Base-by-base conservation (phyloP, 2,888 invertebrate genomes). In the Pimpla rufipes region DNA sequence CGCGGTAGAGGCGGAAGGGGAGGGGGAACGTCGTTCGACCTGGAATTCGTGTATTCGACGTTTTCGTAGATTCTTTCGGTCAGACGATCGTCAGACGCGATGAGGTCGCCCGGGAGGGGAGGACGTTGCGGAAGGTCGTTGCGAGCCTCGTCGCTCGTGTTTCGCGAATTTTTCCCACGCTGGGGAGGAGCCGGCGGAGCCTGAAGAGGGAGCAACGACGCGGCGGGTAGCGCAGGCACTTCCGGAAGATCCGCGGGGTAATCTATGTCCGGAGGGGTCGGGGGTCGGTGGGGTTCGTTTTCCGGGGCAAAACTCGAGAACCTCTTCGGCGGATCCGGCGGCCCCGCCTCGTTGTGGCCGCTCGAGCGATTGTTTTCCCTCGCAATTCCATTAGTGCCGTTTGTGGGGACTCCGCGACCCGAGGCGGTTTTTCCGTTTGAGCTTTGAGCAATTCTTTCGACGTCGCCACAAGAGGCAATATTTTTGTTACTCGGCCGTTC, bases 251-350 rank as follows among this genome's bases (percentile, higher is more conserved):
- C 82, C 11, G 78, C 73, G 13, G 85, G 85, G 52, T 85, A 88
- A 85, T 89, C 88, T 81, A 88, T 83, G 80, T 87, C 84, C 21
- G 88, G 86, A 55, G 86, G 87, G 70, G 86, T 86, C n/a, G 86
- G 85, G 13, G 87, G 85, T 81, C 87, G 84, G 21, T 45, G 81
- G 29, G 85, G 71, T 82, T 89, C 88, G n/a, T 74, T 70, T 35
- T 88, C 87, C 67, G 77, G 82, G 74, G 79, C 81, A 59, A 88
- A 84, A 83, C 88, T 89, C n/a, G 86, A 86, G 45, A 85, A 87
- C 57, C 89, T 84, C 64, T 52, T 85, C 0, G 88, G 88, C 18
- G 87, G 88, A 1, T 64, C 74, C 18, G 85, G 84, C 21, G 81
- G 83, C 45, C 18, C 71, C 4, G n/a, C 7, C 37, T 70, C 79